phyloP scores from a whole-genome alignment of 2,113 vertebrate genomes.

The Podocnemis expansa region DNA sequence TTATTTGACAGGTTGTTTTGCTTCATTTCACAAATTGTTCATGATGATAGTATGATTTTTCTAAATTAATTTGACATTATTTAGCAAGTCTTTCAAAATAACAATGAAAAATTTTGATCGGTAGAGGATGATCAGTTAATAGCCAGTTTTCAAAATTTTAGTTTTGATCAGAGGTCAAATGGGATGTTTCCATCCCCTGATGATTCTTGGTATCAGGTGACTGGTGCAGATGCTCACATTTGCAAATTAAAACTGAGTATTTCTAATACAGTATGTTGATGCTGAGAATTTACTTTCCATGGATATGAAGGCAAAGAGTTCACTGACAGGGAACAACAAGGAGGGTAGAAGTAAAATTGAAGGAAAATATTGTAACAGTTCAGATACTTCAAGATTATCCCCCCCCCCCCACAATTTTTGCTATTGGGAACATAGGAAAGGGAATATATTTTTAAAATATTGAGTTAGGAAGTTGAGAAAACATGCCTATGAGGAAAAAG shows the following conservation, averaged over 20 bases:
- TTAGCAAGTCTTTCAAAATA: too few relatives aligned
- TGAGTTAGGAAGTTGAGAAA: neutral
- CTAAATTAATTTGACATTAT: too few relatives aligned
- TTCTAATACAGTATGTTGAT: too few relatives aligned
- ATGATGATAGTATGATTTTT: too few relatives aligned
- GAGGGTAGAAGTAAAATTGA: neutral
- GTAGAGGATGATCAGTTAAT: neutral
- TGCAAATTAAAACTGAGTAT: neutral
- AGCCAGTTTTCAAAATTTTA: neutral
- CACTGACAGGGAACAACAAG: neutral
- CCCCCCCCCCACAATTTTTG: too few relatives aligned
- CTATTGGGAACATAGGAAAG: accelerated
- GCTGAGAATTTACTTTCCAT: too few relatives aligned
- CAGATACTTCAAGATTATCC: too few relatives aligned
- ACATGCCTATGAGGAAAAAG: too few relatives aligned
- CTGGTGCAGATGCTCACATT: accelerated
- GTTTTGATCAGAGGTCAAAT: neutral
- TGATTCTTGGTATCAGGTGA: neutral
- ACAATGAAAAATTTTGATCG: neutral
- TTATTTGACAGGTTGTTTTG: neutral
- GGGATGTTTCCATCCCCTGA: accelerated
- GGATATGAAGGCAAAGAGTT: neutral
- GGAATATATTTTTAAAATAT: neutral
- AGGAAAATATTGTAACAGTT: neutral
- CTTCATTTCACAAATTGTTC: too few relatives aligned